Conservation (phyloP, 2,797 vertebrate genomes). For the Tenualosa thibaudeaui region DNA sequence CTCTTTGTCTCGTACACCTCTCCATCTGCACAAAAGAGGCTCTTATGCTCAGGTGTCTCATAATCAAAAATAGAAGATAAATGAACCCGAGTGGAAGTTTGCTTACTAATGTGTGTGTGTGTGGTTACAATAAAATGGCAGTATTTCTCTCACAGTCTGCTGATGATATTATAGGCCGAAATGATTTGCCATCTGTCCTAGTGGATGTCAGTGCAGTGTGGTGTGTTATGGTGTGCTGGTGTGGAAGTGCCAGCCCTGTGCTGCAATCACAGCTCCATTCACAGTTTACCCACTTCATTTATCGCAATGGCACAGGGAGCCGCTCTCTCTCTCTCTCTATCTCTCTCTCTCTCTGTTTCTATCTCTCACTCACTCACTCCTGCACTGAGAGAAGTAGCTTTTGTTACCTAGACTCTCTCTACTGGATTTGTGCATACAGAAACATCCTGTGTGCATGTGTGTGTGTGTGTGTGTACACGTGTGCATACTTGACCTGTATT, state of each 20-base stretch:
- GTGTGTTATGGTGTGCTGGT: no score
- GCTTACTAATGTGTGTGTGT: not conserved
- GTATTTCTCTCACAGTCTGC: not conserved
- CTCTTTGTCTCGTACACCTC: not conserved
- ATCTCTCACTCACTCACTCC: not conserved
- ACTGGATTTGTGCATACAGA: no score
- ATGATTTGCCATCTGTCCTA: conserved; percentile 8
- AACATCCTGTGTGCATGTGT: no score
- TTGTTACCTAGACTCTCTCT: no score
- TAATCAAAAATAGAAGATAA: not conserved
- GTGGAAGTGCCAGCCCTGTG: not conserved
- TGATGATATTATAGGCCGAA: conserved; percentile 13
- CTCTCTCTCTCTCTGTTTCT: not conserved
- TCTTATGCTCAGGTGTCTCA: not conserved
- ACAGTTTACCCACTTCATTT: not conserved
- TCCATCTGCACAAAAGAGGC: not conserved
- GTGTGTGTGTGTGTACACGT: no score
- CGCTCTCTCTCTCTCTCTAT: not conserved
- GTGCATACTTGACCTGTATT: no score
- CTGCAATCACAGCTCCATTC: not conserved
- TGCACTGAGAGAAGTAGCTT: no score
- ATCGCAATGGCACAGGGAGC: not conserved
- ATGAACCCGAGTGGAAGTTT: conserved; percentile 2
- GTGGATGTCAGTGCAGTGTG: not conserved
- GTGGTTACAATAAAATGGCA: not conserved